phyloP scores from a whole-genome alignment of 2,113 vertebrate species.

The Polyodon spathula region DNA sequence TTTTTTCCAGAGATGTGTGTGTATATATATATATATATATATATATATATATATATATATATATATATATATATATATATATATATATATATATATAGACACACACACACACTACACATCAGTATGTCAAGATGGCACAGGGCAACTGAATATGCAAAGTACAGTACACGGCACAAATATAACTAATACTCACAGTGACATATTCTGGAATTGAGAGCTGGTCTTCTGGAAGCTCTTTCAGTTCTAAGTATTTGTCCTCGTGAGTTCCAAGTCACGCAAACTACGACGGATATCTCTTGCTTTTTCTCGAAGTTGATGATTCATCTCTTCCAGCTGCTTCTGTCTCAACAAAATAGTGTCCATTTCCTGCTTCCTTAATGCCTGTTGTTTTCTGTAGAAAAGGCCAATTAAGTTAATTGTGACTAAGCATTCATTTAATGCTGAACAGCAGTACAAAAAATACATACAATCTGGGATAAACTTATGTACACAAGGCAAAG shows the following conservation, averaged over 20 bases:
- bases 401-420: conserved; percentile 17
- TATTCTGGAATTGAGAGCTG: conserved; percentile 87
- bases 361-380: conserved; percentile 88
- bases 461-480: no score
- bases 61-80: no score
- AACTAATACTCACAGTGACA: conserved; percentile 69
- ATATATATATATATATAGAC: no score
- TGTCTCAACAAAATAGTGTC: conserved; percentile 79
- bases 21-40: no score
- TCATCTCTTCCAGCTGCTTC: conserved; percentile 86
- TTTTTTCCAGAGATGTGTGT: no score
- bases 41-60: no score
- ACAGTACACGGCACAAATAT: neutral
- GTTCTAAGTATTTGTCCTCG: conserved; percentile 67
- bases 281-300: conserved; percentile 77
- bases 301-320: conserved; percentile 73
- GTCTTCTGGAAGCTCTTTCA: conserved; percentile 74
- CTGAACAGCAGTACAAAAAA: no score
- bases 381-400: conserved; percentile 75
- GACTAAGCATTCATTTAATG: neutral
- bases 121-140: no score
- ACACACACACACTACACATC: no score
- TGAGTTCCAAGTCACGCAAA: conserved; percentile 77
- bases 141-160: no score
- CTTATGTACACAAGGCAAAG: no score